Percentiles rank a stretch among this genome's conserved stretches.
phyloP scores from a whole-genome alignment of 53 echinoderm and acorn worm genomes.

The Astropecten irregularis region DNA sequence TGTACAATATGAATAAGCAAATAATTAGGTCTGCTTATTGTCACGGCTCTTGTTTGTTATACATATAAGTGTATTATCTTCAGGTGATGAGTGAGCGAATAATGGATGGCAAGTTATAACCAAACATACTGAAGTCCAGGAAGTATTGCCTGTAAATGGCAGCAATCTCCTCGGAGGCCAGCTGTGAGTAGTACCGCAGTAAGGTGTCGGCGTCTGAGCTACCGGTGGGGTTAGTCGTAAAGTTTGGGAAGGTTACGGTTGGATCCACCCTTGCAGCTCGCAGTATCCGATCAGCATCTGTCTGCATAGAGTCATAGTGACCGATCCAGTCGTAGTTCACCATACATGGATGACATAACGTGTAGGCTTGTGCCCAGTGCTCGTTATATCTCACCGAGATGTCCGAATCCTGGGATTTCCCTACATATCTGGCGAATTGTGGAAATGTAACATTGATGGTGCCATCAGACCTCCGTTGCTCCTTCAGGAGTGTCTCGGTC shows the following conservation, averaged over 20 bases:
- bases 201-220: neutral
- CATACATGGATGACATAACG: conserved; percentile 43
- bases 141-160: neutral
- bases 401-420: neutral
- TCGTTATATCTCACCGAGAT: neutral
- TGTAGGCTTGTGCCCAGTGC: conserved; percentile 52
- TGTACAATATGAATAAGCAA: too few species aligned
- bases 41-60: too few species aligned
- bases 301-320: conserved; percentile 1
- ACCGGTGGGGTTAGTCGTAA: conserved; percentile 18
- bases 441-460: neutral
- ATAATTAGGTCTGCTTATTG: too few species aligned
- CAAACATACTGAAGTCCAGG: conserved; percentile 5
- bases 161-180: neutral
- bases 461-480: neutral
- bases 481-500: neutral
- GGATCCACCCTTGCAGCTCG: neutral
- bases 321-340: conserved; percentile 55
- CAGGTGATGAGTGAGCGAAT: too few species aligned
- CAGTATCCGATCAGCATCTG: neutral
- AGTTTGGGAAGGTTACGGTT: neutral
- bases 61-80: too few species aligned
- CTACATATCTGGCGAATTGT: neutral
- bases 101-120: neutral
- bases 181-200: neutral